Percentiles rank a stretch among this genome's conserved stretches.
phyloP scores from a whole-genome alignment of 1,140 invertebrate genomes.

The Heliconius himera region DNA sequence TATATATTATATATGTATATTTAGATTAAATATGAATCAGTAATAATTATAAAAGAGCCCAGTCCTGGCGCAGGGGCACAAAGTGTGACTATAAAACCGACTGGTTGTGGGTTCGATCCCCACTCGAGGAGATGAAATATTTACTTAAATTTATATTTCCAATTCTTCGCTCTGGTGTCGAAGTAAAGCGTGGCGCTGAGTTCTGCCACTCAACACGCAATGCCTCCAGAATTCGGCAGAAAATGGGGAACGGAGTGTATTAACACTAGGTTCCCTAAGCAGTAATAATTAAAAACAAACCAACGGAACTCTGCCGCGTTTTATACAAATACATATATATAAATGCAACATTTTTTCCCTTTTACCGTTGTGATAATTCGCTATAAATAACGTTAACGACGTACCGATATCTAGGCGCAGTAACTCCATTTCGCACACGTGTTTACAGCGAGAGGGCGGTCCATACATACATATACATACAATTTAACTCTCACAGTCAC shows the following conservation, averaged over 20 bases:
- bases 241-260: too few species aligned
- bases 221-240: too few species aligned
- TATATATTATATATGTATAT: too few species aligned
- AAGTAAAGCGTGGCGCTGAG: too few species aligned
- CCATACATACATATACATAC: not conserved
- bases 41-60: not conserved
- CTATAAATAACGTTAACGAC: slow-evolving; percentile 8
- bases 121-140: too few species aligned
- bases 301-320: not conserved
- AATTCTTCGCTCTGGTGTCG: too few species aligned
- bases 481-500: not conserved
- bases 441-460: slow-evolving; percentile 15
- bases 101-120: too few species aligned
- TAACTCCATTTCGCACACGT: slow-evolving; percentile 21
- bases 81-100: too few species aligned
- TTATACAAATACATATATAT: not conserved
- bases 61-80: too few species aligned
- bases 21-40: not conserved
- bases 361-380: slow-evolving; percentile 10
- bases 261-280: too few species aligned
- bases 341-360: slow-evolving; percentile 10
- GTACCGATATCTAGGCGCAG: slow-evolving; percentile 21
- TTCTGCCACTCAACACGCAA: too few species aligned
- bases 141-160: too few species aligned
- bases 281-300: not conserved